These are phyloP conservation scores for Pasiphila rectangulata DNA, from an alignment of 2,888 invertebrate genomes.

Conservation along the genomic window DNA sequence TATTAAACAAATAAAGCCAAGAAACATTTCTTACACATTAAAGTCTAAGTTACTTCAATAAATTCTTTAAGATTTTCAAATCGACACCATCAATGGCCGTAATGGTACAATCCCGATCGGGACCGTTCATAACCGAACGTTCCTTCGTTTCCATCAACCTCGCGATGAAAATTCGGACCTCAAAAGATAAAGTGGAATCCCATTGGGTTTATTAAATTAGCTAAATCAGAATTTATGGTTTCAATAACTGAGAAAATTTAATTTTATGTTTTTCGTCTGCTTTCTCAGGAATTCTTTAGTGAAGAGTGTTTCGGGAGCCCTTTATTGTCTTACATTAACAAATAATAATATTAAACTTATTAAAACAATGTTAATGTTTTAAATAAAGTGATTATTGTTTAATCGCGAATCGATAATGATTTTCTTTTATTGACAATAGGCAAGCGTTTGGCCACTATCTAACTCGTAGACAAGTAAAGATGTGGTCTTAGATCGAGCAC, in stretches of 20 bases:
- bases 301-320: no score
- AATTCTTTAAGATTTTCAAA: neutral
- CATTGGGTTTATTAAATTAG: slow-evolving; percentile 29
- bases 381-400: no score
- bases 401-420: no score
- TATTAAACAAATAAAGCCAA: no score
- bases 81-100: slow-evolving; percentile 9
- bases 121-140: slow-evolving; percentile 10
- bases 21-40: neutral
- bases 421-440: no score
- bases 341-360: no score
- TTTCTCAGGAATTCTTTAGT: neutral
- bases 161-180: slow-evolving; percentile 2
- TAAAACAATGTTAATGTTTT: no score
- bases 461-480: no score
- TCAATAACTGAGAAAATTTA: slow-evolving; percentile 26
- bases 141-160: slow-evolving; percentile 18
- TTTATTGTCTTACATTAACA: no score
- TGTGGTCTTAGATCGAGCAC: no score
- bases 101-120: slow-evolving; percentile 11
- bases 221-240: slow-evolving; percentile 25
- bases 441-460: no score
- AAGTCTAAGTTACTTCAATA: neutral
- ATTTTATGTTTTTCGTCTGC: slow-evolving; percentile 9
- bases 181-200: slow-evolving; percentile 13